These are phyloP conservation scores for Passer domesticus DNA, from an alignment of 2,113 vertebrate genomes.

Conservation along the genomic window DNA sequence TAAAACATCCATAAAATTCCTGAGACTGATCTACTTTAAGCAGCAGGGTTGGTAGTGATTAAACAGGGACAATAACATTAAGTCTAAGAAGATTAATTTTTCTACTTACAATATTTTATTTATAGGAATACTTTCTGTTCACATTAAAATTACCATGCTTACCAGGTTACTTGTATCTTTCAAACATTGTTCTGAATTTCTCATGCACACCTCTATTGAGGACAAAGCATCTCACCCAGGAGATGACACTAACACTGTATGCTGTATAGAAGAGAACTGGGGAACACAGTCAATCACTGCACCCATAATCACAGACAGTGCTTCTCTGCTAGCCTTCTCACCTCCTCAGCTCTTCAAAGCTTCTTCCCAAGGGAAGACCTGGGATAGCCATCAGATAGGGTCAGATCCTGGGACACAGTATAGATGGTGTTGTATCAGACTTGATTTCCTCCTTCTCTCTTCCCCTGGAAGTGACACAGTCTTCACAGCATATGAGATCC, in stretches of 20 bases:
- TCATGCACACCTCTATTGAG: not conserved
- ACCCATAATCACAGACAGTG: not conserved
- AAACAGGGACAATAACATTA: not conserved
- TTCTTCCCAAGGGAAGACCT: not conserved
- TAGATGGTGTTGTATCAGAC: not conserved
- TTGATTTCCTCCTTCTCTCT: not conserved
- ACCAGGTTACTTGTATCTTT: not conserved
- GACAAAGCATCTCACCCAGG: not conserved
- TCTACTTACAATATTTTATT: not conserved
- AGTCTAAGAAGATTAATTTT: not conserved
- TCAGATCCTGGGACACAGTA: not conserved
- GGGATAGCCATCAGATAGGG: not conserved
- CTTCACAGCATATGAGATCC: not conserved
- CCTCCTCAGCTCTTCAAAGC: not conserved
- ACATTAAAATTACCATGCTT: not conserved
- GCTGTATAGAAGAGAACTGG: not conserved
- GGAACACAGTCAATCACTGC: not conserved
- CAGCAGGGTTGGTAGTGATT: not conserved
- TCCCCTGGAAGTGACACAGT: not conserved
- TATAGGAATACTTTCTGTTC: not conserved
- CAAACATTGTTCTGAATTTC: not conserved
- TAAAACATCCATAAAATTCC: not conserved
- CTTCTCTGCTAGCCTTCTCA: not conserved
- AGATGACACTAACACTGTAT: not conserved
- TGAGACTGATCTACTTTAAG: not conserved